Percentiles rank a stretch among this genome's conserved stretches.
Evolutionary conservation across 2,888 invertebrate species (phyloP).

Genomic region (Synergus itoensis): DNA sequence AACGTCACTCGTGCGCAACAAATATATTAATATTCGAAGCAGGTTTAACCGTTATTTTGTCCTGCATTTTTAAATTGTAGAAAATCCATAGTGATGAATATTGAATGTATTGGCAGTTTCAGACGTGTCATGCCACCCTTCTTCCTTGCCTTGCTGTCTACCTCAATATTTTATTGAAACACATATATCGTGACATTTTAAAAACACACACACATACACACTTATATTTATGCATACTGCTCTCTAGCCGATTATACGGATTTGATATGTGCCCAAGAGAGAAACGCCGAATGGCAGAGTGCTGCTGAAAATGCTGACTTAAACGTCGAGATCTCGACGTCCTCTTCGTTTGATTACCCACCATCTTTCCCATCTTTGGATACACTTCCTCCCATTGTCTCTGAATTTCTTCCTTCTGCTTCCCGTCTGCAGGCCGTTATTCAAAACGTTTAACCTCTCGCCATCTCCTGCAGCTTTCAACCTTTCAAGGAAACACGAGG

Average conservation of each 20-base stretch:
- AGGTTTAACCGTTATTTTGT: conserved; percentile 67
- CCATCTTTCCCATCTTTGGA: conserved; percentile 27
- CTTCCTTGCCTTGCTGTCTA: conserved; percentile 58
- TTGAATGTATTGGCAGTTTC: conserved; percentile 66
- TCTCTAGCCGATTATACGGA: conserved; percentile 23
- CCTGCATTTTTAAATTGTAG: conserved; percentile 62
- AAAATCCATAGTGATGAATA: conserved; percentile 63
- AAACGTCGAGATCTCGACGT: conserved; percentile 16
- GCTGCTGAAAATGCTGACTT: conserved; percentile 40
- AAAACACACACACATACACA: not conserved
- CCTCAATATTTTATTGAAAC: conserved; percentile 73
- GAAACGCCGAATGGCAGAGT: conserved; percentile 17
- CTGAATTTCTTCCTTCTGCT: conserved; percentile 2
- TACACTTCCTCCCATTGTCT: conserved; percentile 26
- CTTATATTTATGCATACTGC: not conserved
- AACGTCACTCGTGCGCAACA: conserved; percentile 25
- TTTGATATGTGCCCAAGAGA: conserved; percentile 37
- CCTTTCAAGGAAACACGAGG: not conserved
- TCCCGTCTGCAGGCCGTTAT: conserved; percentile 1
- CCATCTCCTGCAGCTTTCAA: not conserved
- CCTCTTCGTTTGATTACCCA: conserved; percentile 27
- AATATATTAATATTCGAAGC: conserved; percentile 68
- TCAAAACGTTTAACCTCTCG: conserved; percentile 9
- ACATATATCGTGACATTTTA: conserved; percentile 56
- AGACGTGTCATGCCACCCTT: conserved; percentile 44